Base-by-base conservation (phyloP, 2,113 vertebrate species). In the Pelecanus crispus region DNA sequence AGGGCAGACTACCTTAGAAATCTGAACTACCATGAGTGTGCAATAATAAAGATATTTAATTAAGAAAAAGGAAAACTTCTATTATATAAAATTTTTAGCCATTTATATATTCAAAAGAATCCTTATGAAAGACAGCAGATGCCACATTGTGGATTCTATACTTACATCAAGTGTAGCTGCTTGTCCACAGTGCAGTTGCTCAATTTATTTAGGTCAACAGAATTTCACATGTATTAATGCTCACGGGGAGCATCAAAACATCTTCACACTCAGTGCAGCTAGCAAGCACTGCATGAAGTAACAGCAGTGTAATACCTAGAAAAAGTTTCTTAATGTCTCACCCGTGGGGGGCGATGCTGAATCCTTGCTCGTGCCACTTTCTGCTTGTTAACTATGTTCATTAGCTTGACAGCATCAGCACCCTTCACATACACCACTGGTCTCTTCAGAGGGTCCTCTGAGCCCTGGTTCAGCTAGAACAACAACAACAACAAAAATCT, bases 381-480 rank as follows among this genome's bases (percentile, higher is more conserved):
- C 98, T 99, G 99, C 96, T 99, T 99, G 98, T 99, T 99, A 67
- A 99, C 99, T 8, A 99, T 99, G 98, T 99, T 99, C 99, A 99
- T 99, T 47, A 99, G 96, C 96, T 99, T 99, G 59, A 99, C 97
- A 19, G 99, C 99, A n/a, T 99, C 99, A 28, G 98, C 98, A n/a
- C 99, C 99, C 97, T 99, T 99, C 96, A 99, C 99, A 17, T 99
- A 99, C 32, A 99, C 99, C 96, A 99, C 99, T 2, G 99, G 99
- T 85, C 99, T 98, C 98, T 99, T 99, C 92, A 99, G 98, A 4
- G 99, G 99, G 95, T 99, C 99, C 96, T 99, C 99, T 0, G 98
- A 98, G 29, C 99, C 98, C 96, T 99, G 99, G 97, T 99, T 99
- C 87, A 99, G 97, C 99, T 99, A 97, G 15, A 77, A 84, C 19